Evolutionary conservation across 2,888 invertebrate species (phyloP).

Genomic region (Thecocarcelia acutangulata): DNA sequence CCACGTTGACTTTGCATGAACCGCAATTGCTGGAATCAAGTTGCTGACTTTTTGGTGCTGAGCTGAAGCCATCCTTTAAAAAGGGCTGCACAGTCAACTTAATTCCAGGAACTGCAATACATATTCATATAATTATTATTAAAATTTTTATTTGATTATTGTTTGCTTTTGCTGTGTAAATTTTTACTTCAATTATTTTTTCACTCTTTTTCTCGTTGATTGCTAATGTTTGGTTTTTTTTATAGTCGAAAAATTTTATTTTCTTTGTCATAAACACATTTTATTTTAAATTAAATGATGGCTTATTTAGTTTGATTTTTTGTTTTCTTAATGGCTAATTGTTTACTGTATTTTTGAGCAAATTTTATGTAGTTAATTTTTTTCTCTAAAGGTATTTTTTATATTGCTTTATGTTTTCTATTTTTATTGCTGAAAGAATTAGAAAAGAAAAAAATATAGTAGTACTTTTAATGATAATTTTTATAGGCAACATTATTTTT

Average conservation of each 20-base stretch:
- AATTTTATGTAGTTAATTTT: constrained; percentile 1
- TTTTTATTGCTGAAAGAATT: background rate
- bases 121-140: constrained; percentile 57
- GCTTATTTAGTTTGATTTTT: background rate
- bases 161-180: constrained; percentile 4
- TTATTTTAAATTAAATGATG: constrained; percentile 14
- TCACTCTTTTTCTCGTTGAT: constrained; percentile 53
- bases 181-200: constrained; percentile 19
- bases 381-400: background rate
- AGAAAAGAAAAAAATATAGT: no score
- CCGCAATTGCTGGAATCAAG: constrained; percentile 82
- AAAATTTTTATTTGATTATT: background rate
- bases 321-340: no score
- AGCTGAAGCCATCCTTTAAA: constrained; percentile 77
- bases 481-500: no score
- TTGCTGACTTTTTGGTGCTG: constrained; percentile 80
- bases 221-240: constrained; percentile 33
- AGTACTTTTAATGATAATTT: no score
- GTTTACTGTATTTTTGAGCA: constrained; percentile 10
- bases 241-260: constrained; percentile 2
- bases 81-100: constrained; percentile 82
- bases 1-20: constrained; percentile 71
- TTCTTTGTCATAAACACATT: constrained; percentile 9
- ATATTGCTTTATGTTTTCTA: constrained; percentile 2
- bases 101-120: constrained; percentile 82